Evolutionary conservation across 2,113 vertebrate genomes (phyloP), one percentile per base, ranked within the genome.

Genomic region (Agapornis roseicollis): DNA sequence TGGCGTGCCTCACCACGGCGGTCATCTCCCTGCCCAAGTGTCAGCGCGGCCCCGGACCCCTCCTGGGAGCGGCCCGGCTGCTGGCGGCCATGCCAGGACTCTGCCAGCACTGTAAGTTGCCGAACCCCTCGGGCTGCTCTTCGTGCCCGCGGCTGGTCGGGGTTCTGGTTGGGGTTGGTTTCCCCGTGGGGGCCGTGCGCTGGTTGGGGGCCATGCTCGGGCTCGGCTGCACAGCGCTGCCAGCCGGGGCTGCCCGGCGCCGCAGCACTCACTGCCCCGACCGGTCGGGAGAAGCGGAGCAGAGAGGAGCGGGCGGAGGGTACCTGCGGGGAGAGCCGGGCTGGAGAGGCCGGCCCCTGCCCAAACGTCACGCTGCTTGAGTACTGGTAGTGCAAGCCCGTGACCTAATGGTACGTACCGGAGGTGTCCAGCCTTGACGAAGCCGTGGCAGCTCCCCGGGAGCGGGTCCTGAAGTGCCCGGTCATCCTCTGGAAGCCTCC

Each of bases 51-150:
- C 97, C 97, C 76, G 97, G 93, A 88, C 35, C 94, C 24, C 71
- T 97, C 37, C 93, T 98, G 28, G 93, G 93, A 91, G 96, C 94
- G 41, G 97, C 94, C 91, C 92, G 98, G 80, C 69, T 97, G 89
- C 95, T 98, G 88, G 97, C 97, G 53, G 93, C 97, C 69, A 92
- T 94, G 93, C 94, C 97, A 60, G 98, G 97, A 95, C 91, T 97
- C 92, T 93, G 96, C 86, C 97, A 97, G 83, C 97, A 93, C 89
- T 92, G 98, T 98, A 98, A 98, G 98, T 98, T 87, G 69, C 63
- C 50, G 66, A 56, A 68, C 41, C 68, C 25, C 25, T 6, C 37
- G 61, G 76, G 76, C 85, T 33, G 66, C 76, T 53, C 55, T 60
- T 61, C 41, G 72, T 56, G 65, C 24, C 78, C 44, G 23, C 2